Percentiles rank a stretch among this genome's conserved stretches.
phyloP scores from a whole-genome alignment of 2,888 invertebrate genomes.

The Auanema sp. region DNA sequence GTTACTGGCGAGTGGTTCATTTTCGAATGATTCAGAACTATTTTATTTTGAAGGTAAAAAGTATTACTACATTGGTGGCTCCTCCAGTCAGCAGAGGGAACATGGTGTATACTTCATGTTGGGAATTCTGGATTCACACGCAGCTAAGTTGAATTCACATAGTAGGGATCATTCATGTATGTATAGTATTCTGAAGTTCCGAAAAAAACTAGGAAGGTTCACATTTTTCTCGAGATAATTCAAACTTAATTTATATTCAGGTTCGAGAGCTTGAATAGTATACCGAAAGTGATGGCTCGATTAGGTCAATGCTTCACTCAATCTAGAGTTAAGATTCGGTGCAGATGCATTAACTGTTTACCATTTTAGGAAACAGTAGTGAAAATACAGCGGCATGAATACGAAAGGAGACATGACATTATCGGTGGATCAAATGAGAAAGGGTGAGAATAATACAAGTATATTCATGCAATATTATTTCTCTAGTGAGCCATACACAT shows the following conservation, averaged over 20 bases:
- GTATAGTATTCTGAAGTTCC: slow-evolving; percentile 8
- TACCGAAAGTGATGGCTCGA: slow-evolving; percentile 3
- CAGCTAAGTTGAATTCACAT: no score
- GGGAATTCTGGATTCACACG: slow-evolving; percentile 1
- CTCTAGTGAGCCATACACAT: slow-evolving; percentile 16
- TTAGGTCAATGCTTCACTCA: slow-evolving; percentile 2
- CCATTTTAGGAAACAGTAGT: slow-evolving; percentile 8
- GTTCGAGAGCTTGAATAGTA: neutral
- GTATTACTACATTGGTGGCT: slow-evolving; percentile 19
- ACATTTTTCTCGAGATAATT: no score
- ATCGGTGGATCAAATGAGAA: slow-evolving; percentile 15
- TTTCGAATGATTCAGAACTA: no score
- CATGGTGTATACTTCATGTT: slow-evolving; percentile 21
- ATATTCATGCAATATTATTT: neutral
- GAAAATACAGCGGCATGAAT: slow-evolving; percentile 13
- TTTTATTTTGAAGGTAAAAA: slow-evolving; percentile 11
- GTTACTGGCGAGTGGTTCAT: slow-evolving; percentile 3
- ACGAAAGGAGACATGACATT: slow-evolving; percentile 8
- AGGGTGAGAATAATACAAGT: neutral
- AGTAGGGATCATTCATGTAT: no score
- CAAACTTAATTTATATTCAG: neutral
- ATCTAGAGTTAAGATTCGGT: neutral
- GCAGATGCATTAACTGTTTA: neutral
- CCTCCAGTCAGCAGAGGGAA: slow-evolving; percentile 22
- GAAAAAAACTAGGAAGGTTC: neutral